Percentiles rank a stretch among this genome's conserved stretches.
phyloP scores from a whole-genome alignment of 2,797 vertebrate genomes.

The Menidia menidia region DNA sequence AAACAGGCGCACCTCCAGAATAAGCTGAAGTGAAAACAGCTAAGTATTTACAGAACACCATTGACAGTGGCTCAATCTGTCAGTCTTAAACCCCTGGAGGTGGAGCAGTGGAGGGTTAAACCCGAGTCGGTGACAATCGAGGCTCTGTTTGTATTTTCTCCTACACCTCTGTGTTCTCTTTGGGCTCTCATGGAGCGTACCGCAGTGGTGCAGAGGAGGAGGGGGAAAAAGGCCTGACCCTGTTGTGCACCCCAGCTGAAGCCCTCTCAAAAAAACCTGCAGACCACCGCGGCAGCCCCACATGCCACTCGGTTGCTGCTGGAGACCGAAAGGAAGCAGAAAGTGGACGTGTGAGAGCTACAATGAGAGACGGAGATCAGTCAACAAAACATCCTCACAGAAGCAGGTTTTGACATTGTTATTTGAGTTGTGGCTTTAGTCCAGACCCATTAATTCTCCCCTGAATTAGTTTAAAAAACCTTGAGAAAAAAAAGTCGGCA shows the following conservation, averaged over 20 bases:
- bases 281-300: slow-evolving; percentile 74
- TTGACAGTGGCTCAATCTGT: slow-evolving; percentile 72
- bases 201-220: slow-evolving; percentile 53
- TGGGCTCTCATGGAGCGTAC: slow-evolving; percentile 65
- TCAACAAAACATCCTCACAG: slow-evolving; percentile 29
- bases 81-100: slow-evolving; percentile 59
- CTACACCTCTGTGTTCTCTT: slow-evolving; percentile 71
- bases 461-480: slow-evolving; percentile 40
- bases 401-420: slow-evolving; percentile 42
- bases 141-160: slow-evolving; percentile 78
- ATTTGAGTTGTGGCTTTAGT: slow-evolving; percentile 34
- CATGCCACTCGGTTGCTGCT: slow-evolving; percentile 72
- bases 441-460: slow-evolving; percentile 41
- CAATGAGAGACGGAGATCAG: slow-evolving; percentile 32
- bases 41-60: slow-evolving; percentile 76
- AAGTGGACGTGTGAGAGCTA: slow-evolving; percentile 34
- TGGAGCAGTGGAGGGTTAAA: slow-evolving; percentile 56
- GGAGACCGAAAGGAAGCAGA: slow-evolving; percentile 54
- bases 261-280: slow-evolving; percentile 39
- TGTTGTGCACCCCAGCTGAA: slow-evolving; percentile 59
- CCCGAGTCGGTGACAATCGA: slow-evolving; percentile 67
- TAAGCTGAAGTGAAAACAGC: slow-evolving; percentile 70
- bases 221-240: slow-evolving; percentile 76
- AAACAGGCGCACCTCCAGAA: slow-evolving; percentile 66
- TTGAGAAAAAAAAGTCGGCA: slow-evolving; percentile 35